phyloP scores from a whole-genome alignment of 2,113 vertebrate genomes.

The Eonycteris spelaea region DNA sequence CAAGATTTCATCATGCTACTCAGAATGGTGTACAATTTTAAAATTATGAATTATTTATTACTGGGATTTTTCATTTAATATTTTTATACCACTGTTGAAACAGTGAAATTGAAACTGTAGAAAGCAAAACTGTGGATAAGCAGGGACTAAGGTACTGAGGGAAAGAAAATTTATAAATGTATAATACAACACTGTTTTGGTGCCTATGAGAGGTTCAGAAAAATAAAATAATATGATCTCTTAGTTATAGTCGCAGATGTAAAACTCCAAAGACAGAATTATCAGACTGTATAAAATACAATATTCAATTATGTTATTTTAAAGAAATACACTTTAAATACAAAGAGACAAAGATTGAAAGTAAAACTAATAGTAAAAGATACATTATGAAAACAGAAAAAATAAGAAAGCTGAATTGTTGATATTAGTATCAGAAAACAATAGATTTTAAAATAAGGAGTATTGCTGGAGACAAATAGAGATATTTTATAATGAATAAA shows the following conservation, averaged over 20 bases:
- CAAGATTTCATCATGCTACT: neutral
- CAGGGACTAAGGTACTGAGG: neutral
- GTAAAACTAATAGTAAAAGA: neutral
- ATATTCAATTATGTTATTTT: neutral
- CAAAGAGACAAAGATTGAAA: neutral
- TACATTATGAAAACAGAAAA: neutral
- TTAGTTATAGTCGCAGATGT: neutral
- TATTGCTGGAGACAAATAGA: neutral
- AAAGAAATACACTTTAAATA: neutral
- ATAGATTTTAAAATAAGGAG: neutral
- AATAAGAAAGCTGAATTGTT: neutral
- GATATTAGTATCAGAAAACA: neutral
- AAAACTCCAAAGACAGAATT: neutral
- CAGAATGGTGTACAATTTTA: neutral
- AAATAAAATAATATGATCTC: neutral
- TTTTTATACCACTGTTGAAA: neutral
- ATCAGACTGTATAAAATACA: neutral
- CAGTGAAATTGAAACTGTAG: neutral
- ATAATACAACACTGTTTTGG: neutral
- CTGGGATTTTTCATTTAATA: neutral
- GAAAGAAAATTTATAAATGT: neutral
- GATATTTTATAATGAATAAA: neutral
- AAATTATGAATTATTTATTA: neutral
- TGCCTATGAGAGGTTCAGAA: neutral
- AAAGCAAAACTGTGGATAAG: neutral